Base-by-base conservation (phyloP, 2,113 vertebrate species). In the Colossoma macropomum region DNA sequence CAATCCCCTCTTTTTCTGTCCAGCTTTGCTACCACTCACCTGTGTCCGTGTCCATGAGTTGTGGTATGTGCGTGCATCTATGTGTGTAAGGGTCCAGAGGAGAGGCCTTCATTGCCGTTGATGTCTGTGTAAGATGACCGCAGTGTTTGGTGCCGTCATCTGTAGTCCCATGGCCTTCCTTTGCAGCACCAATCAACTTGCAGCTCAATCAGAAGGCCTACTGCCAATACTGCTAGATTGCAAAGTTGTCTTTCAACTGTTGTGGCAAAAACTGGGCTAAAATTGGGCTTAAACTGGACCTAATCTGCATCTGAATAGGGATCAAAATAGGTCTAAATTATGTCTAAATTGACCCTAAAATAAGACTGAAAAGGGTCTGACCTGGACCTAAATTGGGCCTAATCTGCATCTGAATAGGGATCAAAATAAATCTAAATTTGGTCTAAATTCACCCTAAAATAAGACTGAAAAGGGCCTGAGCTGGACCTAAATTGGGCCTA, bases 1-100 rank as follows among this genome's bases (percentile, higher is more conserved):
- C 19, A 82, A 89, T 90, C 69, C 54, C 19, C 82, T 50, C 65
- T 70, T 56, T 52, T 38, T 54, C 66, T 54, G 80, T 83, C 77
- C 70, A 73, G 75, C 77, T 77, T 75, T 73, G 71, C 66, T 48
- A 8, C 75, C 38, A 38, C 62, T 76, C 28, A 54, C 23, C 32
- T 50, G 81, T 41, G 34, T 71, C 65, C 72, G 66, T 83, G 65
- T 28, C 25, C 12, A 71, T 65, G 62, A 28, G 62, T 68, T 66
- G 63, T 65, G 63, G 25, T 28, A 3, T 28, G 25, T 25, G 23
- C 12, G 60, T 62, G n/a, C 3, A 11, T 62, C 4, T 62, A 17
- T 62, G 60, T 65, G 1, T 28, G 27, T 65, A 27, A 32, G 16
- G 75, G 71, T 88, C 74, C 69, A 50, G 48, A 66, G 77, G 56